Conservation (phyloP, 2,113 vertebrate species). For the Corydoras maculifer region DNA sequence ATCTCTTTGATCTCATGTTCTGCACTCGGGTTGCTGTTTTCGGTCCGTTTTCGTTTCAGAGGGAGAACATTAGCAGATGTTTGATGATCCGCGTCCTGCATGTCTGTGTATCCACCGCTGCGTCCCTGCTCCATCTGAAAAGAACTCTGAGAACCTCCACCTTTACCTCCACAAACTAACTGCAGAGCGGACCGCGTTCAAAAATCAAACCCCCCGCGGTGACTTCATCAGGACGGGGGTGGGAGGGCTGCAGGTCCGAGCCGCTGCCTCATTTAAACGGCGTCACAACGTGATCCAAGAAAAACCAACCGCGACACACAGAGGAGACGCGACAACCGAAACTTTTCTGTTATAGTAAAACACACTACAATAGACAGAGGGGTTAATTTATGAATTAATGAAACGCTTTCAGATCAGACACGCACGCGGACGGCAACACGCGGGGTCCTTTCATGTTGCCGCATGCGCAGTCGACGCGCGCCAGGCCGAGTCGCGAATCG, state of each 20-base stretch:
- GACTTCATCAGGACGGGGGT: too few species aligned
- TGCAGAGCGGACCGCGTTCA: neutral
- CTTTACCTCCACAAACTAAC: too few species aligned
- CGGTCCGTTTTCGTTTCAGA: conserved; percentile 42
- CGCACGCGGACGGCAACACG: neutral
- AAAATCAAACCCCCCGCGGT: conserved; percentile 9
- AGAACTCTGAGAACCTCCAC: too few species aligned
- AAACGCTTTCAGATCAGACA: neutral
- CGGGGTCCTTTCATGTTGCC: neutral
- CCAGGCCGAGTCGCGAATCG: too few species aligned
- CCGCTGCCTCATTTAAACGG: conserved; percentile 11
- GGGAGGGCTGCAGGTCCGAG: too few species aligned
- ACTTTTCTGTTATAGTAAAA: too few species aligned
- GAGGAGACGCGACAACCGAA: too few species aligned
- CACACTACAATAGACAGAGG: neutral
- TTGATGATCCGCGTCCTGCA: conserved; percentile 10
- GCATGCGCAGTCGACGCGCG: too few species aligned
- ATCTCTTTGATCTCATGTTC: conserved; percentile 4
- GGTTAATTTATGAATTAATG: neutral
- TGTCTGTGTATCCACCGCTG: conserved; percentile 4
- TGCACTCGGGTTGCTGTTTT: conserved; percentile 6
- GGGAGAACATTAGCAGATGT: conserved; percentile 12
- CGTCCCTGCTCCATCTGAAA: conserved; percentile 23
- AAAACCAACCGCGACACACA: too few species aligned
- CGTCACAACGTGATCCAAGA: too few species aligned